A percentile compares a stretch with the other conserved stretches of the same genome.
Conservation (phyloP, 2,888 invertebrate genomes). For the Noctuana brunneofusca region DNA sequence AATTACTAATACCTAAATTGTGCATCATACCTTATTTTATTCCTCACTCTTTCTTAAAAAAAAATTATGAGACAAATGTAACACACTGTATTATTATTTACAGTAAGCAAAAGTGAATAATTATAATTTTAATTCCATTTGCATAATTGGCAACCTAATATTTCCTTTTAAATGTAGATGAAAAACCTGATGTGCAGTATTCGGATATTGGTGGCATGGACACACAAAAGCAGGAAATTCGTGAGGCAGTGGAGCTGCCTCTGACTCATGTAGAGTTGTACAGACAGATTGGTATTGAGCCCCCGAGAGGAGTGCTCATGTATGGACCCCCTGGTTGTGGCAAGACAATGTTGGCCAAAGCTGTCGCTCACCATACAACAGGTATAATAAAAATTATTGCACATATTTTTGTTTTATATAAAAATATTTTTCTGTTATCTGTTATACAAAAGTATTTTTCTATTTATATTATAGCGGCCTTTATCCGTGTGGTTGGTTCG, state of each 20-base stretch:
- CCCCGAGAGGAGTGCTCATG: slow-evolving; percentile 98
- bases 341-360: slow-evolving; percentile 99
- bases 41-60: too few species aligned
- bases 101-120: too few species aligned
- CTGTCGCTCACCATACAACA: slow-evolving; percentile 98
- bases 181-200: slow-evolving; percentile 98
- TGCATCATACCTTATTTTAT: too few species aligned
- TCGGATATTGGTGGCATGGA: slow-evolving; percentile 99
- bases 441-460: neutral
- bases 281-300: slow-evolving; percentile 99
- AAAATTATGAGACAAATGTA: too few species aligned
- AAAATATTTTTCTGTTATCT: neutral
- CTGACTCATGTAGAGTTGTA: slow-evolving; percentile 99
- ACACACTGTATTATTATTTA: too few species aligned
- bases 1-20: too few species aligned
- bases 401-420: neutral
- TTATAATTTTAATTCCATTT: too few species aligned
- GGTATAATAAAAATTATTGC: slow-evolving; percentile 71
- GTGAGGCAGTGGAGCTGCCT: slow-evolving; percentile 99
- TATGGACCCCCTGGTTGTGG: slow-evolving; percentile 99
- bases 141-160: too few species aligned
- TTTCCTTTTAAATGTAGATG: slow-evolving; percentile 83
- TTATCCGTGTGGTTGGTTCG: slow-evolving; percentile 99
- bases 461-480: slow-evolving; percentile 87
- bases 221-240: slow-evolving; percentile 99